Evolutionary conservation across 2,888 invertebrate genomes (phyloP).

Genomic region (Cephus sareptanus): DNA sequence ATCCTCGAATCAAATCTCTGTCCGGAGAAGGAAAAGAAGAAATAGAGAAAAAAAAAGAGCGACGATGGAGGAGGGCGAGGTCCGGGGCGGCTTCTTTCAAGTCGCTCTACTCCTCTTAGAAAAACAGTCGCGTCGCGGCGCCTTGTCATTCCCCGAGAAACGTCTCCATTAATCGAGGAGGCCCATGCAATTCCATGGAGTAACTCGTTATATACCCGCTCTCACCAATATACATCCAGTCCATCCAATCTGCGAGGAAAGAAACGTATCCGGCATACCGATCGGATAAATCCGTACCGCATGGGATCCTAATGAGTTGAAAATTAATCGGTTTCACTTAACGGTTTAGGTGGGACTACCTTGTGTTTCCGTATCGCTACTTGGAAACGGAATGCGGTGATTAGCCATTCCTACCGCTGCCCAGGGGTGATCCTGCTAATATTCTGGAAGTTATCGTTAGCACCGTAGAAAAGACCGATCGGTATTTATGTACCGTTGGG

Average conservation of each 20-base stretch:
- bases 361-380: not conserved
- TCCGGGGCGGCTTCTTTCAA: conserved; percentile 40
- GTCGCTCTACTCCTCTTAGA: conserved; percentile 41
- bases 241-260: not conserved
- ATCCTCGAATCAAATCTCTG: conserved; percentile 23
- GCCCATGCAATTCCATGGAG: not conserved
- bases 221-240: not conserved
- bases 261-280: not conserved
- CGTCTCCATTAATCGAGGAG: conserved; percentile 15
- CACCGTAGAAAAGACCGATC: not conserved
- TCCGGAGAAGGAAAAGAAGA: not conserved
- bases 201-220: not conserved
- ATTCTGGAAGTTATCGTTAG: not conserved
- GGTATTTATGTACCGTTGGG: not conserved
- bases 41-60: not conserved
- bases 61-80: not conserved
- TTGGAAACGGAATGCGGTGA: not conserved
- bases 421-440: not conserved
- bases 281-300: not conserved
- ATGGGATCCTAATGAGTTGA: not conserved
- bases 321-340: not conserved
- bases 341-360: not conserved
- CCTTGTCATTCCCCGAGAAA: conserved; percentile 15
- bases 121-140: conserved; percentile 31
- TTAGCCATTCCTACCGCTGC: not conserved